Evolutionary conservation across 2,888 invertebrate species (phyloP), one percentile per base, ranked within the genome.

Genomic region (Suillia variegata): DNA sequence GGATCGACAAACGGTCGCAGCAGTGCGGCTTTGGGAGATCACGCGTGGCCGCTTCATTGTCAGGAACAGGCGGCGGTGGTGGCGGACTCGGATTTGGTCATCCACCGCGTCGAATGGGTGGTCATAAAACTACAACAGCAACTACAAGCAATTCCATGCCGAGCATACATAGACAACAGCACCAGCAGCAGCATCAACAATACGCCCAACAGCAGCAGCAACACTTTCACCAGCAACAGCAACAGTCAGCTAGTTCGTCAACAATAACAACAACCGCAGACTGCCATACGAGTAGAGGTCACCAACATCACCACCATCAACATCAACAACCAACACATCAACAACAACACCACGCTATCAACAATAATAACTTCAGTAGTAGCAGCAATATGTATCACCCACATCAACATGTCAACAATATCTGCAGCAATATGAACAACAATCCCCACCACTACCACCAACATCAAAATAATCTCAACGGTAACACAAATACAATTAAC

Each of bases 1-100:
- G 92, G 92, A 92, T 92, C 81, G 90, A 91, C 82, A 92, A 92
- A 83, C 89, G 90, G 76, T 88, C 89, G 80, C 89, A 90, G 82
- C 84, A 85, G 85, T 90, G 89, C 84, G 88, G 89, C 71, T 90
- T 89, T 77, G 89, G 90, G 75, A 86, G 90, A 75, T 88, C 87
- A 71, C 86, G 88, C 67, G 87, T 89, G 67, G 88, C 89, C 65
- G 87, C 89, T 58, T 88, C 89, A 42, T 78, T 89, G 68, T 87
- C 88, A 64, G 84, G 87, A 67, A 85, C 86, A 82, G 77, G 80
- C 54, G 84, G 86, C 64, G 85, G 85, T 83, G 85, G 85, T 83
- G 78, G 81, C n/a, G n/a, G n/a, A 1, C 73, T 84, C 74, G 77
- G 85, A 81, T 76, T 84, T 75, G 82, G 82, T 2, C 79, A 81